phyloP scores from a whole-genome alignment of 2,113 vertebrate genomes.

The Zapornia atra region DNA sequence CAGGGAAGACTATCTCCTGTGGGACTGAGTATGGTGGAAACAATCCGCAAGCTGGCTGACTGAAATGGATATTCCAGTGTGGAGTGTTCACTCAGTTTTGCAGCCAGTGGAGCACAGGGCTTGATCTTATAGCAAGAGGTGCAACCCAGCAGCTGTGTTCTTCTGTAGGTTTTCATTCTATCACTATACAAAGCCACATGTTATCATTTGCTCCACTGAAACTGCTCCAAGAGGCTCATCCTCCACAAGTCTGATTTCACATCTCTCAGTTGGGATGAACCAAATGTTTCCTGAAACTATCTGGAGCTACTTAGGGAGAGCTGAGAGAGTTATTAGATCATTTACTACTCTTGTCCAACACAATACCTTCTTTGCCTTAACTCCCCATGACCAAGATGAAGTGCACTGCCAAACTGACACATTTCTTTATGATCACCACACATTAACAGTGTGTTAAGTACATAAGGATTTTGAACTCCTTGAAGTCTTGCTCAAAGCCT shows the following conservation, averaged over 20 bases:
- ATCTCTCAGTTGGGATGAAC: not conserved
- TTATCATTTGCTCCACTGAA: not conserved
- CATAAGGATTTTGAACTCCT: not conserved
- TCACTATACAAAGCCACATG: not conserved
- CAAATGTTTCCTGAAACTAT: slow-evolving; percentile 44
- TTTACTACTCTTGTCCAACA: slow-evolving; percentile 3
- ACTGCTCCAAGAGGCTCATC: not conserved
- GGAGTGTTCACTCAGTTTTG: not conserved
- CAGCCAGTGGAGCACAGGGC: not conserved
- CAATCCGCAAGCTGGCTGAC: not conserved
- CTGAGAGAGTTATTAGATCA: not conserved
- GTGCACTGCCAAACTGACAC: not conserved
- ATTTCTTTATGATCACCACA: not conserved
- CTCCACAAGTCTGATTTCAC: not conserved
- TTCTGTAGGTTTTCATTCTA: not conserved
- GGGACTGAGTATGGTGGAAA: slow-evolving; percentile 20
- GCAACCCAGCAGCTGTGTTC: not conserved
- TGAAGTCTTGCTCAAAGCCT: not conserved
- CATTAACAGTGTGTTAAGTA: not conserved
- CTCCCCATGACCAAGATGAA: not conserved
- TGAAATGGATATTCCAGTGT: slow-evolving; percentile 24
- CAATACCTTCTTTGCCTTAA: not conserved
- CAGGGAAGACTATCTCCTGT: not conserved
- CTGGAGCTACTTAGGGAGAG: slow-evolving; percentile 33
- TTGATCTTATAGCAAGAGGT: not conserved